Percentiles rank a stretch among this genome's conserved stretches.
Evolutionary conservation across 2,797 vertebrate genomes (phyloP).

Genomic region (Muscicapa striata): DNA sequence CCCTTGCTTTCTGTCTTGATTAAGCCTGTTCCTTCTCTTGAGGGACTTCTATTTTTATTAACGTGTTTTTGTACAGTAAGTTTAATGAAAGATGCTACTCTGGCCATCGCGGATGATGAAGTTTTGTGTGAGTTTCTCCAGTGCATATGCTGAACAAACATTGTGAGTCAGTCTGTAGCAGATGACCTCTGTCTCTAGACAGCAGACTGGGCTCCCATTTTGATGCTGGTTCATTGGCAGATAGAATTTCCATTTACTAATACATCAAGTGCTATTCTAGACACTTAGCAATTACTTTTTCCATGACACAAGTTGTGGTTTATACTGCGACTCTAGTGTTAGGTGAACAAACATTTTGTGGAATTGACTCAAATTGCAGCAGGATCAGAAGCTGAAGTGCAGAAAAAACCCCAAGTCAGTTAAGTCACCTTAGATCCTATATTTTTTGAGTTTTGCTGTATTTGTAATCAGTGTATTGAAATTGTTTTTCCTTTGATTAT

Average conservation of each 20-base stretch:
- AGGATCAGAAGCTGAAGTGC: background rate
- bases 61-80: background rate
- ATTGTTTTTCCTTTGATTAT: background rate
- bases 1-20: constrained; percentile 20
- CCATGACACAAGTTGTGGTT: constrained; percentile 49
- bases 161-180: background rate
- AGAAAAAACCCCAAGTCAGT: constrained; percentile 1
- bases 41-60: constrained; percentile 28
- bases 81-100: constrained; percentile 8
- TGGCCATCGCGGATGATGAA: background rate
- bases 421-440: background rate
- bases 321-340: background rate
- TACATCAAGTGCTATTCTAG: constrained; percentile 8
- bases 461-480: background rate
- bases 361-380: constrained; percentile 1
- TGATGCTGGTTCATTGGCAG: background rate
- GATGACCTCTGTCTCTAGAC: background rate
- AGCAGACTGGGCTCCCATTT: background rate
- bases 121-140: background rate
- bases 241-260: constrained; percentile 21
- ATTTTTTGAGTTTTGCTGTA: background rate
- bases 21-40: constrained; percentile 26
- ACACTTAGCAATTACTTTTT: constrained; percentile 41
- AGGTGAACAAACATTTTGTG: constrained; percentile 14
- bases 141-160: background rate